Percentiles rank a stretch among this genome's conserved stretches.
These are phyloP conservation scores for Stegophylla sp. DNA, from an alignment of 2,888 invertebrate genomes.

Conservation along the genomic window DNA sequence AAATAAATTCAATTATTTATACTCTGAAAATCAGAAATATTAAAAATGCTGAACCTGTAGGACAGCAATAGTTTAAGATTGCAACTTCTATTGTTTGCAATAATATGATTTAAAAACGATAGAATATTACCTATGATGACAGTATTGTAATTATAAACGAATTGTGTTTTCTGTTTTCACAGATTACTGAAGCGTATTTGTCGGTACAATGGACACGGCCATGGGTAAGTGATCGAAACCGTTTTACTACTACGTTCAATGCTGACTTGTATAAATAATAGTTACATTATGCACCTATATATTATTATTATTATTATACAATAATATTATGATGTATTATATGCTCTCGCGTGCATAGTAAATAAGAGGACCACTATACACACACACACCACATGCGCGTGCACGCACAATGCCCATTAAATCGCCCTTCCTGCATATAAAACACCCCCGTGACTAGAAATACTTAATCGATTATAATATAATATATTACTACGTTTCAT, in stretches of 20 bases:
- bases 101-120: no score
- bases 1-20: no score
- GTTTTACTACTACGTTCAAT: slow-evolving; percentile 1
- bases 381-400: not conserved
- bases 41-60: no score
- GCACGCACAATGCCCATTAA: slow-evolving; percentile 43
- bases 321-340: not conserved
- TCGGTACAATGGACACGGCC: slow-evolving; percentile 52
- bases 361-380: slow-evolving; percentile 23
- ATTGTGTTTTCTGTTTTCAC: not conserved
- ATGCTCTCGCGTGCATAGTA: slow-evolving; percentile 36
- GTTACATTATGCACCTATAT: no score
- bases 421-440: slow-evolving; percentile 55
- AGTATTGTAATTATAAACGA: not conserved
- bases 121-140: not conserved
- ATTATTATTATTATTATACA: no score
- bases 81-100: no score
- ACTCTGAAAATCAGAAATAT: no score
- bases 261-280: not conserved
- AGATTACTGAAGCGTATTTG: slow-evolving; percentile 27
- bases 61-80: not conserved
- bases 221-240: slow-evolving; percentile 39
- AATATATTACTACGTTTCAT: not conserved
- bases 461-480: slow-evolving; percentile 53
- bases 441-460: slow-evolving; percentile 58